Base-by-base conservation (phyloP, 2,888 invertebrate genomes). In the Artemia sp. region DNA sequence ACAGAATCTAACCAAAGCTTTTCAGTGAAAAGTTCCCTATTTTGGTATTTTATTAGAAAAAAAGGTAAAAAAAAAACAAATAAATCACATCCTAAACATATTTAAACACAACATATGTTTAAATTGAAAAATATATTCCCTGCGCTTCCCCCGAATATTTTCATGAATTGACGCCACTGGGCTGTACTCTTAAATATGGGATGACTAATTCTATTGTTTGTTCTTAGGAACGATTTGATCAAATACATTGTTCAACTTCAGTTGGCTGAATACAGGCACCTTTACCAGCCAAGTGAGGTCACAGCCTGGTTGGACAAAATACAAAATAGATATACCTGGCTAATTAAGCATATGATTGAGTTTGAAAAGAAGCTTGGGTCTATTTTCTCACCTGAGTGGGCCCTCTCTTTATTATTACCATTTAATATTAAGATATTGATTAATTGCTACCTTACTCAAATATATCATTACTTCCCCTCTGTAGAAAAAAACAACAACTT, bases 231-330 rank as follows among this genome's bases (percentile, higher is more conserved):
- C 70, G 92, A 94, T 69, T 80, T 96, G 68, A 81, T 96, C 1
- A 84, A 86, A 72, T 97, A 96, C 95, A 93, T 96, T 79, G 86
- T 94, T 8, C 82, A 82, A 67, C 81, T 85, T 68, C 93, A 95
- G 76, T 79, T 94, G 53, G 86, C 91, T 78, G 98, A 99, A 78
- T 98, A 99, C 78, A 82, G 84, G 69, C 92, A 95, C 75, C 81
- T 99, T 70, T 98, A 96, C 81, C 89, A 92, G 69, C 87, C 92
- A 75, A 92, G 91, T 76, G 95, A 99, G 79, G 96, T 97, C 78
- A 88, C 87, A 67, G 94, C 96, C 1, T 98, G 98, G 97, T 79
- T 99, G 72, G 90, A 95, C 76, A 92, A 80, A 76, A 88, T 98
- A 69, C 94, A 95, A 77, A 87, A 89, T 71, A 83, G 94, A 68